phyloP scores from a whole-genome alignment of 2,797 vertebrate species.

The Oreochromis mossambicus region DNA sequence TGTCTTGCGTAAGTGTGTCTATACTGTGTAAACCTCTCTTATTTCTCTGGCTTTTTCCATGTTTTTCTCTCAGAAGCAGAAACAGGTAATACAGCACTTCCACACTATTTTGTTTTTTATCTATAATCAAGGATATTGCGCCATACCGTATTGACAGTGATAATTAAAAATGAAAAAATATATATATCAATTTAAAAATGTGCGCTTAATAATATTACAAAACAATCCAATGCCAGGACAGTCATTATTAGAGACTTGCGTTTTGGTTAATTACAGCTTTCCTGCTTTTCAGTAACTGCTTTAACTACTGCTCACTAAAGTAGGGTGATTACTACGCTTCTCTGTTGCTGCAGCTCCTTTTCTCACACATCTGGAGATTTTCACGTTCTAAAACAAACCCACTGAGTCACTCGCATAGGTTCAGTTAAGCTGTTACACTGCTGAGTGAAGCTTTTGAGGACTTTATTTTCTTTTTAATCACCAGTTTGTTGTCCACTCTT shows the following conservation, averaged over 20 bases:
- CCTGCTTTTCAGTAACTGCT: background rate
- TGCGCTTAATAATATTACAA: background rate
- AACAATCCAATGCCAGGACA: background rate
- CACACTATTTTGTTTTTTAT: slow-evolving; percentile 1
- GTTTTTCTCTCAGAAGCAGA: slow-evolving; percentile 59
- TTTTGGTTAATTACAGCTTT: background rate
- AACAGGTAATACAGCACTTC: slow-evolving; percentile 51
- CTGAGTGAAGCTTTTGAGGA: background rate
- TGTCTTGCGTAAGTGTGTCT: slow-evolving; percentile 25
- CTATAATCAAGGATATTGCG: accelerated
- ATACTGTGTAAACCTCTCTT: slow-evolving; percentile 48
- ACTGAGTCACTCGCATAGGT: background rate
- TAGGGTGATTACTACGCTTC: background rate
- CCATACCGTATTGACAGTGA: accelerated
- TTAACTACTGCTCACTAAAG: background rate
- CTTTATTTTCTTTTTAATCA: background rate
- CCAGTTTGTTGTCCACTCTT: background rate
- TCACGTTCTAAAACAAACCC: background rate
- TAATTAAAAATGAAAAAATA: accelerated
- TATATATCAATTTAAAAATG: accelerated
- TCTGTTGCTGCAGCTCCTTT: background rate
- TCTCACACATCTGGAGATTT: accelerated
- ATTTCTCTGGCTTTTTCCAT: slow-evolving; percentile 50
- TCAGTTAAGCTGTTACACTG: background rate
- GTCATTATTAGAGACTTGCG: background rate